phyloP scores from a whole-genome alignment of 2,113 vertebrate species.

The Archocentrus centrarchus region DNA sequence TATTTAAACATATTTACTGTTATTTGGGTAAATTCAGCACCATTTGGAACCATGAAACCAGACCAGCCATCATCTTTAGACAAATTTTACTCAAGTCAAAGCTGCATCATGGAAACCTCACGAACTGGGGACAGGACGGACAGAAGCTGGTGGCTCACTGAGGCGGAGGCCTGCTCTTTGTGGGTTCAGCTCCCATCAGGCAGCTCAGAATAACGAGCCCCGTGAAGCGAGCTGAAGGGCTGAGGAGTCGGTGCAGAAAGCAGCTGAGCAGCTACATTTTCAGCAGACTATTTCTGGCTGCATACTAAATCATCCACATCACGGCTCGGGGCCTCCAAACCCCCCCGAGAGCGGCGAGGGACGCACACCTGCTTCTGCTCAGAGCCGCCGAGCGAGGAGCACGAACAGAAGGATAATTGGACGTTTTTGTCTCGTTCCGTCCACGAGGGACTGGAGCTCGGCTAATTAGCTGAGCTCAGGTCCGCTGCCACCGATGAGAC shows the following conservation, averaged over 20 bases:
- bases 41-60: background rate
- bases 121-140: background rate
- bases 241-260: background rate
- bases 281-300: conserved; percentile 54
- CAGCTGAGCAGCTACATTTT: conserved; percentile 39
- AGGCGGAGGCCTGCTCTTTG: background rate
- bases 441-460: background rate
- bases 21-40: background rate
- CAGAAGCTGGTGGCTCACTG: background rate
- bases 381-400: background rate
- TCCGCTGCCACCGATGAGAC: background rate
- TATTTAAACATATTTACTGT: background rate
- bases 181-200: background rate
- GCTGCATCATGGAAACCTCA: background rate
- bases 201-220: background rate
- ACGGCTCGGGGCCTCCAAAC: background rate
- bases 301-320: conserved; percentile 47
- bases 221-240: background rate
- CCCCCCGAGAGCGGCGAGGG: conserved; percentile 16
- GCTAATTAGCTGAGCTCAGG: conserved; percentile 11
- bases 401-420: conserved; percentile 10
- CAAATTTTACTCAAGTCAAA: background rate
- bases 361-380: conserved; percentile 51
- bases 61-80: no score
- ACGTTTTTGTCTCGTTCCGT: background rate